Base-by-base conservation (phyloP, 64 coral and sea anemone genomes). In the Montipora efflorescens region DNA sequence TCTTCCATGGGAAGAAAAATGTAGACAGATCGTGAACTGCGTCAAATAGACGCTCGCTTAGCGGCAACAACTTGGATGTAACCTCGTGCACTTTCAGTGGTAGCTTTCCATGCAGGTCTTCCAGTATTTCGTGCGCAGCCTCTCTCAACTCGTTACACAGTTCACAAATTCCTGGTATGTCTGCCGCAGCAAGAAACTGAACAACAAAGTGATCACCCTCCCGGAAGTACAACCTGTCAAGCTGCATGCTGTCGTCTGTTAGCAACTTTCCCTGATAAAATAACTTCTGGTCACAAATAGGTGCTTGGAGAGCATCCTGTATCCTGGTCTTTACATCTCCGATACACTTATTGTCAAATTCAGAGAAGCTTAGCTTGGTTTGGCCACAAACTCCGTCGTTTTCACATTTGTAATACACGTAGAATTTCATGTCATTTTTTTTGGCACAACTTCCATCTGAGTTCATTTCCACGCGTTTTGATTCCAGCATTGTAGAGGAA, bases 1-100 rank as follows among this genome's bases (percentile, higher is more conserved):
- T 89, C 55, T 95, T 98, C 96, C 96, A 98, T 2, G 96, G 96
- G 69, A 95, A 84, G 75, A 98, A 98, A 61, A 94, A 98, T 28
- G 50, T 66, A 12, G 89, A 93, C 2, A 98, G 84, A 52, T 68
- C 87, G 20, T 95, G 89, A 23, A 95, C 66, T 8, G 89, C 81
- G 25, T 85, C 74, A 4, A 88, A 71, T 3, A 77, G 77, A 15
- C 62, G 84, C 28, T 95, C 93, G 71, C 95, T 92, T 25, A 87
- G 90, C 13, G 58, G 57, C 71, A 87, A 52, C 11, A 86, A 18
- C 7, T 16, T 14, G n/a, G 4, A 2, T 49, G 90, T 59, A 51
- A 48, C 16, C 21, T 90, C 36, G 46, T 18, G 7, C 16, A 79
- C 2, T 1, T 73, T 52, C 36, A 36, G 36, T 3, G 92, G 64